Evolutionary conservation across 1,140 invertebrate genomes (phyloP), one percentile per base, ranked within the genome.

Genomic region (Drosophila simulans): DNA sequence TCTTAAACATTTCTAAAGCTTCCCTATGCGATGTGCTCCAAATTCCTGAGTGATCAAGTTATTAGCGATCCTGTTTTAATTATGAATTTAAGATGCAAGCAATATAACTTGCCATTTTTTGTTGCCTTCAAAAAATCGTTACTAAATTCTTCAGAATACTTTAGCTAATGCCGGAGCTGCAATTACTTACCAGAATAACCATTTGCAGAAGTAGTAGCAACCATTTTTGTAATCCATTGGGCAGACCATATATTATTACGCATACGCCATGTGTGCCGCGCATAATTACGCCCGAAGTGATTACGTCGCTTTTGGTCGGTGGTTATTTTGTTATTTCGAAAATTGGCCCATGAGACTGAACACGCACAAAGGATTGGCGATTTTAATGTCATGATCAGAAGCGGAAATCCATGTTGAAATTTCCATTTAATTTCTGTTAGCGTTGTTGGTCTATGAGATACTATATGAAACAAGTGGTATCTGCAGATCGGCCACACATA

Each of bases 351-450:
- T 37, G 37, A n/a, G n/a, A 27, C 62, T 31, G 58, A 65, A 37
- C 65, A 68, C 63, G 63, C 63, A 69, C 65, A 70, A 69, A 48
- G 55, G 66, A 69, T 45, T 37, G 20, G 37, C 64, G 31, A 68
- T 52, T 68, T 31, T 25, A 68, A 42, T 57, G 80, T 58, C 62
- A 75, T 76, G 70, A 65, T 54, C 56, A 63, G 63, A 58, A 72
- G 80, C 72, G 77, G 81, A 84, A 84, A 84, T 84, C 65, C 65
- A 66, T 84, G 76, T 84, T 71, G 64, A 84, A 84, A 84, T 80
- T 62, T 84, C 60, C 69, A 84, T 85, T 84, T 80, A 77, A 80
- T 84, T 84, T 74, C 42, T 4, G 40, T 27, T 45, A 8, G 8
- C n/a, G 13, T 27, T 5, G 15, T 27, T 5, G 8, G 27, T 13